phyloP scores from a whole-genome alignment of 2,888 invertebrate genomes.

The Drosophila formosana region DNA sequence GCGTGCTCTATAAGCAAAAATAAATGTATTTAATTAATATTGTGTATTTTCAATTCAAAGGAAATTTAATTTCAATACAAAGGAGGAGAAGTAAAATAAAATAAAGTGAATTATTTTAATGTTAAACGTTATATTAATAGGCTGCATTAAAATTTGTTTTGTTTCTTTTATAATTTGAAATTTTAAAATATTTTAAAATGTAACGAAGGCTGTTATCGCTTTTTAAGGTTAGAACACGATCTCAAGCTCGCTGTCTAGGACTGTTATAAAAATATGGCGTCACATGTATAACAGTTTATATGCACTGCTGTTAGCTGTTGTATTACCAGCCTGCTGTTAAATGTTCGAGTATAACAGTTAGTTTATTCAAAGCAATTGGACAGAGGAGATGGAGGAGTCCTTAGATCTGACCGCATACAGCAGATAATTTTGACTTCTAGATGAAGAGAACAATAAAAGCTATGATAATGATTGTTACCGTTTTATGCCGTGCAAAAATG shows the following conservation, averaged over 20 bases:
- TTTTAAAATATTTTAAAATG: too few relatives aligned
- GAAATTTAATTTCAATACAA: too few relatives aligned
- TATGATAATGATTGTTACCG: conserved; percentile 67
- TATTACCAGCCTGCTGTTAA: background rate
- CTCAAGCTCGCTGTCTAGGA: background rate
- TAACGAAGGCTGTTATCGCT: background rate
- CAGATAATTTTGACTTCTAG: conserved; percentile 52
- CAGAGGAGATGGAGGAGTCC: conserved; percentile 11
- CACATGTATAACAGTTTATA: too few relatives aligned
- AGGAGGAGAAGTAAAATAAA: too few relatives aligned
- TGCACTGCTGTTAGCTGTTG: background rate
- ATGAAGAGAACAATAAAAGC: conserved; percentile 62
- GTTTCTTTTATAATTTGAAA: too few relatives aligned
- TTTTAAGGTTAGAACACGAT: background rate
- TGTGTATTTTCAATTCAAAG: too few relatives aligned
- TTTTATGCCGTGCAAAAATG: conserved; percentile 68
- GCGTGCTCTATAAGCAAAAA: conserved; percentile 89
- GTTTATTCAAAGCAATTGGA: background rate
- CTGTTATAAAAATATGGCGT: background rate
- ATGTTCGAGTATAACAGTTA: background rate
- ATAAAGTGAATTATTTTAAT: too few relatives aligned
- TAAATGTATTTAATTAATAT: background rate
- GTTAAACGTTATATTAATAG: too few relatives aligned
- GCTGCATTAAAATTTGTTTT: too few relatives aligned
- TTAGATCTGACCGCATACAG: conserved; percentile 44